A percentile compares a stretch with the other conserved stretches of the same genome.
phyloP scores from a whole-genome alignment of 2,797 vertebrate genomes.

The Avahi laniger region DNA sequence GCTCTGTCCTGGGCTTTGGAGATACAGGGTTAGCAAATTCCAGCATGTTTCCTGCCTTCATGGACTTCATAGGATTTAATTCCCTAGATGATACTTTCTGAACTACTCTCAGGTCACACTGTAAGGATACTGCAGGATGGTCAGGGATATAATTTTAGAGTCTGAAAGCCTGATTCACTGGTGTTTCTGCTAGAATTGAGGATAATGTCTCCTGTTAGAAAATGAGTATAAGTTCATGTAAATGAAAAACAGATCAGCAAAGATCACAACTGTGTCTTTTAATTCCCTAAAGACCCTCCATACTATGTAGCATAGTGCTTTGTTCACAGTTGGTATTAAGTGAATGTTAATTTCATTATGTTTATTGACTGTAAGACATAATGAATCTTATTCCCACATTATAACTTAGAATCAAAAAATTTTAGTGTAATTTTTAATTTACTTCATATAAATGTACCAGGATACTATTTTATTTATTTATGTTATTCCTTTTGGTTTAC shows the following conservation, averaged over 20 bases:
- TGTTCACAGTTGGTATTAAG: not conserved
- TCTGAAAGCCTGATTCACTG: not conserved
- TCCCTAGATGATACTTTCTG: not conserved
- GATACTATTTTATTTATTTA: not conserved
- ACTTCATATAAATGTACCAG: not conserved
- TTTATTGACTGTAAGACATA: not conserved
- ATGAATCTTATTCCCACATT: not conserved
- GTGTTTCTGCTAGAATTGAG: not conserved
- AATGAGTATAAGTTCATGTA: not conserved
- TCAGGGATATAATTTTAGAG: not conserved
- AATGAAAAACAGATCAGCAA: not conserved
- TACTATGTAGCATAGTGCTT: not conserved
- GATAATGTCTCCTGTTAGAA: conserved; percentile 5
- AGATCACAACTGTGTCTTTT: not conserved
- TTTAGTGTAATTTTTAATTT: not conserved
- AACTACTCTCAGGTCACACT: not conserved
- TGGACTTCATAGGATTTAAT: not conserved
- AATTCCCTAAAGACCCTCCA: not conserved
- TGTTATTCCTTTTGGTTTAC: conserved; percentile 60
- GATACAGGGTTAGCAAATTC: not conserved
- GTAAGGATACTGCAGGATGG: not conserved
- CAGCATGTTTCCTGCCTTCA: not conserved
- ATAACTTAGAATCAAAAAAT: not conserved
- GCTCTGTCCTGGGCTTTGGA: not conserved
- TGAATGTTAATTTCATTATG: not conserved